Evolutionary conservation across 2,113 vertebrate species (phyloP).

Genomic region (Dipodomys ordii): DNA sequence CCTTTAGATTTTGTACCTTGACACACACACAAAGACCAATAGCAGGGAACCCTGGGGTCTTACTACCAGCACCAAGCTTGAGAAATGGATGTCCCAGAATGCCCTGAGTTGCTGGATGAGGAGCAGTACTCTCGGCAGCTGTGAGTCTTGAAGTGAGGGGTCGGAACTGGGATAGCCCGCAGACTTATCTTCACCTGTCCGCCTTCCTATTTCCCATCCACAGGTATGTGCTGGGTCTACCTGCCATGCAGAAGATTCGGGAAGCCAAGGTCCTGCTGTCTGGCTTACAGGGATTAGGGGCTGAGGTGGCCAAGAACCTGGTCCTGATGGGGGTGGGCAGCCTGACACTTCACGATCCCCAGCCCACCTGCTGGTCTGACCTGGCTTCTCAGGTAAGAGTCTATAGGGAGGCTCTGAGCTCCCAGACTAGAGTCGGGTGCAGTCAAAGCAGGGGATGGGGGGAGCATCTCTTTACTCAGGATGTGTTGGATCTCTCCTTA

Average conservation of each 20-base stretch:
- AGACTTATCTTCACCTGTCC: background rate
- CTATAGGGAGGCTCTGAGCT: background rate
- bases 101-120: constrained; percentile 82
- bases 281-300: constrained; percentile 93
- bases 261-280: constrained; percentile 88
- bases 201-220: background rate
- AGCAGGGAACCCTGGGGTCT: background rate
- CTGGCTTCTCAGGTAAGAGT: constrained; percentile 90
- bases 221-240: constrained; percentile 92
- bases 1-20: background rate
- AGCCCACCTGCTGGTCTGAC: constrained; percentile 83
- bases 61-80: background rate
- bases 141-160: constrained; percentile 83
- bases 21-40: no score
- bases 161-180: background rate
- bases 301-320: constrained; percentile 94
- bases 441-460: background rate
- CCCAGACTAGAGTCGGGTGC: background rate
- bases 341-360: constrained; percentile 92
- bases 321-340: constrained; percentile 91
- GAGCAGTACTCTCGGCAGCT: constrained; percentile 91
- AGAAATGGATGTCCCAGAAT: constrained; percentile 34
- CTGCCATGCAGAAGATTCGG: constrained; percentile 88
- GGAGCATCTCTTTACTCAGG: background rate
- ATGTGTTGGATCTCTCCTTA: constrained; percentile 4